A percentile compares a stretch with the other conserved stretches of the same genome.
These are phyloP conservation scores for Taphrorychus bicolor DNA, from an alignment of 2,888 invertebrate species.

Conservation along the genomic window DNA sequence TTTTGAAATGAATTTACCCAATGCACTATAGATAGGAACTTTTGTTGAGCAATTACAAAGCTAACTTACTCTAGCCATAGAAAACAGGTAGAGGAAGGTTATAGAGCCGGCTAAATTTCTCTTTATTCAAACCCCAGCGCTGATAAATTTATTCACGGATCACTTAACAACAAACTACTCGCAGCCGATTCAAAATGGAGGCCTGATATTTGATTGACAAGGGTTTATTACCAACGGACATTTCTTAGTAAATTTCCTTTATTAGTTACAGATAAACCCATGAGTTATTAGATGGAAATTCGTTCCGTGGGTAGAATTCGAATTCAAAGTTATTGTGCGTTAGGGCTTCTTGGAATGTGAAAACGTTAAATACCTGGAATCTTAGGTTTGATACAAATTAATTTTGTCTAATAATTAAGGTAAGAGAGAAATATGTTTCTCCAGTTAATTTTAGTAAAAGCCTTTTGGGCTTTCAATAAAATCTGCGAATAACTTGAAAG, in stretches of 20 bases:
- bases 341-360: background rate
- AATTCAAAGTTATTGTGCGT: background rate
- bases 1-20: no score
- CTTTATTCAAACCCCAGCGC: background rate
- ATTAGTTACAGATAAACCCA: background rate
- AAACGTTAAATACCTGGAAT: no score
- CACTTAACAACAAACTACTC: conserved; percentile 14
- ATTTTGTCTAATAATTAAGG: no score
- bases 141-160: conserved; percentile 23
- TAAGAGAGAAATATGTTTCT: no score
- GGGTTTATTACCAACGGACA: conserved; percentile 20
- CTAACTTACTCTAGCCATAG: no score
- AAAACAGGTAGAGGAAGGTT: conserved; percentile 11
- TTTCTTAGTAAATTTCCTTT: background rate
- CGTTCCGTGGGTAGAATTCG: background rate
- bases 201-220: conserved; percentile 24
- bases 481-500: no score
- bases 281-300: background rate
- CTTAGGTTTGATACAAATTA: no score
- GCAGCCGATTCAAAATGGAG: conserved; percentile 11
- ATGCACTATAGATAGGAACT: no score
- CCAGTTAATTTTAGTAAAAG: no score
- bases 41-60: no score
- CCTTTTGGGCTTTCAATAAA: no score
- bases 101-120: conserved; percentile 18